Evolutionary conservation across 2,797 vertebrate species (phyloP), one percentile per base, ranked within the genome.

Genomic region (Periparus ater): DNA sequence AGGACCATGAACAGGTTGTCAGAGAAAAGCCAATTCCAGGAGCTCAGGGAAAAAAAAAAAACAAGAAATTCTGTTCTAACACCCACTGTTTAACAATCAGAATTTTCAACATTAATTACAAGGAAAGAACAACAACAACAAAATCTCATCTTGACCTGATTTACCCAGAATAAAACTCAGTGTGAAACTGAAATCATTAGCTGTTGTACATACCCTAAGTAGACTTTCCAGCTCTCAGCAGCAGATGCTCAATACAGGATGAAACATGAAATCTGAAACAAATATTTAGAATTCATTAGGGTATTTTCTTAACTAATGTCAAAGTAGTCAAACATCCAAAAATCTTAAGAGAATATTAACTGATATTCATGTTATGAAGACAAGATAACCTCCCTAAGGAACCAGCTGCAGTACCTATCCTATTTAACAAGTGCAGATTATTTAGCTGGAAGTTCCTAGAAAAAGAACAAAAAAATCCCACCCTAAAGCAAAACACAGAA

Each of bases 181-280:
- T 40, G 18, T 13, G 17, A 23, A 75, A 86, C 1, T 13, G 42
- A 54, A 90, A 78, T 55, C 22, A 40, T 17, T 11, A 51, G 51
- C 9, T 68, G 20, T 19, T 60, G 29, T 50, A 90, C 88, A 5
- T 93, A 97, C 96, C 95, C 91, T 81, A 91, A 62, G 71, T 36
- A 68, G 91, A 74, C 76, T 88, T 96, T 95, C 93, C 96, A 97
- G 95, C 76, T 96, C 95, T 96, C 91, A 96, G 92, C 66, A 94
- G 86, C 61, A 78, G 74, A 44, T 74, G 83, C 50, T 91, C 73
- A 34, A 40, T 2, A 27, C 23, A 60, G 73, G 84, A 87, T 34
- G 85, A 80, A 92, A 87, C 91, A 95, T 93, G 65, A 86, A 96
- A 94, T 60, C 97, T 97, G 96, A 78, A 97, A 97, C 13, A n/a